These are phyloP conservation scores for Diloba caeruleocephala DNA, from an alignment of 2,888 invertebrate genomes.

Conservation along the genomic window DNA sequence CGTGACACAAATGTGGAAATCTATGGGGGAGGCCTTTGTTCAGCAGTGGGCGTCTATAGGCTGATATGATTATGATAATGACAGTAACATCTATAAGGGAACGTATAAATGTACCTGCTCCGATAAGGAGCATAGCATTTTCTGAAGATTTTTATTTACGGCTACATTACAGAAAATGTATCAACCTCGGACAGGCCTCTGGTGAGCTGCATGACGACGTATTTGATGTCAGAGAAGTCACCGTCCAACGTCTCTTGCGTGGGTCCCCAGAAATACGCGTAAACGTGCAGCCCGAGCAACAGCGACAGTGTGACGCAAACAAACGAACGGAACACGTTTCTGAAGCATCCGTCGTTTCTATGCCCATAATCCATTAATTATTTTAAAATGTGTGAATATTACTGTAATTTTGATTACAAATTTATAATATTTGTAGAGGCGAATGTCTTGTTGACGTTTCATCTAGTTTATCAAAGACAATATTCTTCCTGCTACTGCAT, in stretches of 20 bases:
- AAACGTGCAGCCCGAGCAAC: conserved; percentile 76
- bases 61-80: no score
- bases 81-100: no score
- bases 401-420: not conserved
- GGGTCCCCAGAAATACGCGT: conserved; percentile 72
- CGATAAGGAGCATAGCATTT: no score
- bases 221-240: conserved; percentile 77
- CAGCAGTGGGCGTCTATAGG: no score
- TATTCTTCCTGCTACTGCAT: no score
- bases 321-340: conserved; percentile 72
- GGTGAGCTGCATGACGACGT: conserved; percentile 78
- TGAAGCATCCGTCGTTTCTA: conserved; percentile 59
- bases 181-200: conserved; percentile 76
- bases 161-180: not conserved
- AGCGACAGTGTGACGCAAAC: conserved; percentile 71
- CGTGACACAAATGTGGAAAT: no score
- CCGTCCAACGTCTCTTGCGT: conserved; percentile 67
- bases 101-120: no score
- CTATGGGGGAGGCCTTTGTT: no score
- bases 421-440: not conserved
- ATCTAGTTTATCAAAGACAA: not conserved
- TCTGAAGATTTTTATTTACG: no score
- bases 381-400: conserved; percentile 2
- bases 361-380: conserved; percentile 66
- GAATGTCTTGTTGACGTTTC: conserved; percentile 5